A percentile compares a stretch with the other conserved stretches of the same genome.
These are phyloP conservation scores for Drosophila orena DNA, from an alignment of 1,140 invertebrate genomes.

Conservation along the genomic window DNA sequence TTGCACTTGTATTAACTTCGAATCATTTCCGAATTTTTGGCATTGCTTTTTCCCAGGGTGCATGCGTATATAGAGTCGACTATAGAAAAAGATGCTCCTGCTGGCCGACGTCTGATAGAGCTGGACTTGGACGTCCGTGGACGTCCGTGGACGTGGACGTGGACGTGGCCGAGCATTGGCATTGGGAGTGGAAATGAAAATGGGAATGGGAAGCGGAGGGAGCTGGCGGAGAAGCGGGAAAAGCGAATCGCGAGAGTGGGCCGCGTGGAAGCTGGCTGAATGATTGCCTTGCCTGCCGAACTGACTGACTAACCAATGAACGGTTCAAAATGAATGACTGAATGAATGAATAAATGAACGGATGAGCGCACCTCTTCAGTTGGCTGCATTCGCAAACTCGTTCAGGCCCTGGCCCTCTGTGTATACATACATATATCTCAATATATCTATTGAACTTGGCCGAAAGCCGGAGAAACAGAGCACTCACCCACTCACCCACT, in stretches of 20 bases:
- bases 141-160: conserved; percentile 17
- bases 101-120: conserved; percentile 33
- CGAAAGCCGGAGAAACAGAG: conserved; percentile 1
- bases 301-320: conserved; percentile 83
- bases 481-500: too few species aligned
- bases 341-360: conserved; percentile 83
- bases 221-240: neutral
- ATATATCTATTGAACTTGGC: conserved; percentile 74
- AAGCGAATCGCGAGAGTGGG: conserved; percentile 35
- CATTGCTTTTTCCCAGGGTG: conserved; percentile 20
- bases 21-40: neutral
- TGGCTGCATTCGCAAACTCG: conserved; percentile 79
- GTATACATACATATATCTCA: neutral
- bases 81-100: conserved; percentile 64
- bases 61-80: conserved; percentile 44
- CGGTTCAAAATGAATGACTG: conserved; percentile 78
- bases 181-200: conserved; percentile 43
- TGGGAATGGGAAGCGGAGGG: neutral
- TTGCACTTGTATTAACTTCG: neutral
- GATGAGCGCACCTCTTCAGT: conserved; percentile 78
- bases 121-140: conserved; percentile 23
- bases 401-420: conserved; percentile 28
- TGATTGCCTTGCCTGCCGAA: conserved; percentile 72
- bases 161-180: conserved; percentile 47
- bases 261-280: conserved; percentile 55